Evolutionary conservation across 92 coral and sea anemone genomes (phyloP).

Genomic region (Chrysogorgia sp.): DNA sequence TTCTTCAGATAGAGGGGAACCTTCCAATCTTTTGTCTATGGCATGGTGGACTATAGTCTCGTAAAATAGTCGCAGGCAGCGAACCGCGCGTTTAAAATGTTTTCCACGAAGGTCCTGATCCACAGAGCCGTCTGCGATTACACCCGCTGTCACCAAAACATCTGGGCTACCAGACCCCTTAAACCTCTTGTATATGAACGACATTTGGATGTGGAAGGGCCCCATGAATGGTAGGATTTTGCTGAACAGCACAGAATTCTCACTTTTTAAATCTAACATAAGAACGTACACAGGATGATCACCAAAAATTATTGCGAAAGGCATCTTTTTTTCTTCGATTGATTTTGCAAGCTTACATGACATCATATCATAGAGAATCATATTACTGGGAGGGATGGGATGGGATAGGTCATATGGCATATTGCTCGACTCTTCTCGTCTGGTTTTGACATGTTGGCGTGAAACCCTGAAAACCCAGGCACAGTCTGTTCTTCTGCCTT

Average conservation of each 20-base stretch:
- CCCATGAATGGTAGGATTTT: slow-evolving; percentile 37
- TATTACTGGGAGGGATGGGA: slow-evolving; percentile 18
- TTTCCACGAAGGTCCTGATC: slow-evolving; percentile 35
- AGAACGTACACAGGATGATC: slow-evolving; percentile 33
- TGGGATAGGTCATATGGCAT: slow-evolving; percentile 30
- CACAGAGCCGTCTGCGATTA: slow-evolving; percentile 34
- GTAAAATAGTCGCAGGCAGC: slow-evolving; percentile 31
- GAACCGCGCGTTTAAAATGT: slow-evolving; percentile 22
- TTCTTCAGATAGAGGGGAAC: too few relatives aligned
- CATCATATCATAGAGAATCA: slow-evolving; percentile 31
- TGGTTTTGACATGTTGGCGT: slow-evolving; percentile 4
- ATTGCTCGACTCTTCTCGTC: slow-evolving; percentile 26
- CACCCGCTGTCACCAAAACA: slow-evolving; percentile 31
- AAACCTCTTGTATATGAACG: slow-evolving; percentile 23
- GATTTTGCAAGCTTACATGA: not conserved
- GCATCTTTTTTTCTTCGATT: slow-evolving; percentile 19
- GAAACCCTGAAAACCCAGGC: slow-evolving; percentile 31
- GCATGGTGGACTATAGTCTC: slow-evolving; percentile 18
- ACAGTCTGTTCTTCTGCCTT: slow-evolving; percentile 1
- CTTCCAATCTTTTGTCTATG: too few relatives aligned
- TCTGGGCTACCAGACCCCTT: slow-evolving; percentile 12
- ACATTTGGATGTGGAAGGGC: slow-evolving; percentile 30
- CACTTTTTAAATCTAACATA: slow-evolving; percentile 29
- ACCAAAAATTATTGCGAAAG: slow-evolving; percentile 26
- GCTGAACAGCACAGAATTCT: slow-evolving; percentile 7